Evolutionary conservation across 1,140 invertebrate species (phyloP), one percentile per base, ranked within the genome.

Genomic region (Listronotus bonariensis): DNA sequence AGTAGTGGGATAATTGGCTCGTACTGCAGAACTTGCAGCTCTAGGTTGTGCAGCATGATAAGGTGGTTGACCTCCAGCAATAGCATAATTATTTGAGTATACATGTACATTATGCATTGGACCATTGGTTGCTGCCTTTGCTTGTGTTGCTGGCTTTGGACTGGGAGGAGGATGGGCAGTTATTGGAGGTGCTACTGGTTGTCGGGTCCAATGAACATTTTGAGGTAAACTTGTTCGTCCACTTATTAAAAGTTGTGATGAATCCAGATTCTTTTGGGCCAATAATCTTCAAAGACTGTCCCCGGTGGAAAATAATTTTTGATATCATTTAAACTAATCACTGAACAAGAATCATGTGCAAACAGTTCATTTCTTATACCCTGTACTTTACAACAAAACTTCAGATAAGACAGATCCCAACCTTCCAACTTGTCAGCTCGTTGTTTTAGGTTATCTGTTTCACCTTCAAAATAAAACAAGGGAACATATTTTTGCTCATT

Each of bases 371-470:
- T 94, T 61, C 92, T 83, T 54, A 95, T 95, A 52, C 92, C 93
- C 82, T 95, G 93, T 55, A 94, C 92, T 80, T 95, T 95, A 81
- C 93, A 95, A 80, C 93, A 95, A 77, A 96, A 94, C 79, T 95
- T 95, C 45, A 96, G 82, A 78, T 96, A 96, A 0, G 92, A 91
- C 45, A 96, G 77, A 79, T 95, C 92, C 94, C 93, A 96, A 46
- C 92, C 91, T 72, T 92, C 90, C 38, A 95, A 80, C 74, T 89
- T 87, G 73, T 92, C 88, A 38, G 92, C 90, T 75, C 93, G 93
- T 41, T 89, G 83, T 75, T 93, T 93, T 0, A 94, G 81, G 79
- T 92, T 93, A 74, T 95, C 92, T 0, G 92, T 94, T 82, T 96
- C 93, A 63, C 92, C 92, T 81, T 95, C 92, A 76, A 96, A 95